phyloP scores from a whole-genome alignment of 2,888 invertebrate genomes.

The Philhelius pedissequus region DNA sequence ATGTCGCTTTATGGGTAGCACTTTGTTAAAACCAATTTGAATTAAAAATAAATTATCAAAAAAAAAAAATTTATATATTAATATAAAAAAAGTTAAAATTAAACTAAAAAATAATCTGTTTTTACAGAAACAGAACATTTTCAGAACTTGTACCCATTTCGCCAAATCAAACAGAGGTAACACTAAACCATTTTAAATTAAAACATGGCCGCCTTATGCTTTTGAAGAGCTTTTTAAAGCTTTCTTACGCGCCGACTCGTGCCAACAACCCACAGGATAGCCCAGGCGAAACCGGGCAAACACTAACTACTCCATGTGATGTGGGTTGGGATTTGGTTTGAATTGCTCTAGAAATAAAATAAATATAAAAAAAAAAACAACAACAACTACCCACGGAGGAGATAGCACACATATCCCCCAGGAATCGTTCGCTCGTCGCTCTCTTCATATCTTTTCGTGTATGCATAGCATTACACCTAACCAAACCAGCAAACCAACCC shows the following conservation, averaged over 20 bases:
- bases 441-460: constrained; percentile 60
- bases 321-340: constrained; percentile 34
- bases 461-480: constrained; percentile 38
- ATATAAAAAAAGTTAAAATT: no score
- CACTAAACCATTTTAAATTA: background rate
- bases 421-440: constrained; percentile 54
- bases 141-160: background rate
- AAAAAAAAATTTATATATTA: no score
- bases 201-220: constrained; percentile 43
- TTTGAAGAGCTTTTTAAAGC: constrained; percentile 19
- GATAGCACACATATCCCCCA: constrained; percentile 67
- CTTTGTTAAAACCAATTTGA: no score
- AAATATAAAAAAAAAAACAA: background rate
- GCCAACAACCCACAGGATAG: constrained; percentile 59
- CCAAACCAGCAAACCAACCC: background rate
- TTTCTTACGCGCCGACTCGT: constrained; percentile 43
- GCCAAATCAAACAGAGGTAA: constrained; percentile 33
- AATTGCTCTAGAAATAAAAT: constrained; percentile 31
- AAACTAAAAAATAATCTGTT: no score
- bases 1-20: no score
- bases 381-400: constrained; percentile 41
- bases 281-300: constrained; percentile 54
- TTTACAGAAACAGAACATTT: background rate
- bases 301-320: constrained; percentile 12
- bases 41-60: no score